Percentiles rank a stretch among this genome's conserved stretches.
Conservation (phyloP, 1,140 invertebrate genomes). For the Oedothorax gibbosus region DNA sequence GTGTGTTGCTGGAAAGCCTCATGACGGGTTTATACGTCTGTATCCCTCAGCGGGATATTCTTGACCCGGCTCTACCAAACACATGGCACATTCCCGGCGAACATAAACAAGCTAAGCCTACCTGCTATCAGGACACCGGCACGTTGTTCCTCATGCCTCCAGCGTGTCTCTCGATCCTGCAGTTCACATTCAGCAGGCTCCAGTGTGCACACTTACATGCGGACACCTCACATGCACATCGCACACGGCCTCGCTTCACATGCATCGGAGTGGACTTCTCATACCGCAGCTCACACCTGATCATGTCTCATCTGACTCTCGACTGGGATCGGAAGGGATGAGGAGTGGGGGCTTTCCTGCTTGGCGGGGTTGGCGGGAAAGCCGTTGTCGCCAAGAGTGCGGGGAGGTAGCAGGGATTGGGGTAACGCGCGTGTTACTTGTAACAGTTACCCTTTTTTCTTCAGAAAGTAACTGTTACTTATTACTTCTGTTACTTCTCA, state of each 20-base stretch:
- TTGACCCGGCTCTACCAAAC: not conserved
- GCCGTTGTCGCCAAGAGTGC: too few species aligned
- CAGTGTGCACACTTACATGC: conserved; percentile 39
- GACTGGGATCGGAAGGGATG: not conserved
- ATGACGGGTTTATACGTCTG: too few species aligned
- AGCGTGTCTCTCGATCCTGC: not conserved
- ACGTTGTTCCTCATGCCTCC: conserved; percentile 1
- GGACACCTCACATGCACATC: conserved; percentile 9
- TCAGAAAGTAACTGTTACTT: too few species aligned
- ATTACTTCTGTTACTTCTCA: too few species aligned
- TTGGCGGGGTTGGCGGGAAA: too few species aligned
- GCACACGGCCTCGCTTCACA: conserved; percentile 7
- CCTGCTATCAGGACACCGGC: conserved; percentile 44
- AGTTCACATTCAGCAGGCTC: conserved; percentile 39
- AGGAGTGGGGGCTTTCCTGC: too few species aligned
- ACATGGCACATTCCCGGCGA: not conserved
- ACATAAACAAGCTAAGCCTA: conserved; percentile 24
- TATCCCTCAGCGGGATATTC: too few species aligned
- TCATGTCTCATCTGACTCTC: conserved; percentile 27
- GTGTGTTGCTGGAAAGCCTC: too few species aligned
- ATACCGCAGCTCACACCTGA: conserved; percentile 17
- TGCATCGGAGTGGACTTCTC: conserved; percentile 15
- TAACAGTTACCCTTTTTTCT: too few species aligned
- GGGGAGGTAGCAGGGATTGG: too few species aligned
- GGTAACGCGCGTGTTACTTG: too few species aligned